Evolutionary conservation across 2,888 invertebrate species (phyloP).

Genomic region (Harpagoxenus sublaevis): DNA sequence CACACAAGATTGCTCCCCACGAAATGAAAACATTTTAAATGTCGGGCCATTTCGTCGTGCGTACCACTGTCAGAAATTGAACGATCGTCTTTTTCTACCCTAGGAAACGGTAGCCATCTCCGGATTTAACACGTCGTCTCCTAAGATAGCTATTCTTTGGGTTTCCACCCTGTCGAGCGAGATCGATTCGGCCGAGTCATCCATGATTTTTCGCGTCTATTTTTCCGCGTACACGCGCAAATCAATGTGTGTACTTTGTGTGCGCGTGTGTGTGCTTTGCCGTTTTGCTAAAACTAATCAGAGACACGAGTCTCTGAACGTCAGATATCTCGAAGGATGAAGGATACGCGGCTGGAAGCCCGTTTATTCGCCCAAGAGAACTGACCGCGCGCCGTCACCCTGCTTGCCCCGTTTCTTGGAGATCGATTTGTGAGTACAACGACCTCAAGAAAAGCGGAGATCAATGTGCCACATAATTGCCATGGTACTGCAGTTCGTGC

Average conservation of each 20-base stretch:
- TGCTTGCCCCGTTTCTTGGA: slow-evolving; percentile 65
- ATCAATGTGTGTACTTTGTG: not conserved
- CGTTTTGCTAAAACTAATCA: not conserved
- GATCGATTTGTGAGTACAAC: slow-evolving; percentile 82
- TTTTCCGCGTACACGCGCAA: slow-evolving; percentile 11
- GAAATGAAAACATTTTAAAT: slow-evolving; percentile 32
- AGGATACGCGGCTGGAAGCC: not conserved
- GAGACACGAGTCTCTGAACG: not conserved
- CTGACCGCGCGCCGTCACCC: not conserved
- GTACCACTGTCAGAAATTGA: slow-evolving; percentile 31
- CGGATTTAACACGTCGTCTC: slow-evolving; percentile 24
- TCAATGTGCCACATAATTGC: slow-evolving; percentile 8
- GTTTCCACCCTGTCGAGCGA: slow-evolving; percentile 17
- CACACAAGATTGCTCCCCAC: not conserved
- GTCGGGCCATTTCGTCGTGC: not conserved
- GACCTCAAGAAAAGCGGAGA: slow-evolving; percentile 75
- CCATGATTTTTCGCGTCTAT: slow-evolving; percentile 9
- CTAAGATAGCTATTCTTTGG: slow-evolving; percentile 30
- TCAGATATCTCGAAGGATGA: not conserved
- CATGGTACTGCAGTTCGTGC: not conserved
- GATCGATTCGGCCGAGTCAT: slow-evolving; percentile 31
- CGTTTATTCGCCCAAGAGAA: slow-evolving; percentile 17
- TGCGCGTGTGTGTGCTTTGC: not conserved
- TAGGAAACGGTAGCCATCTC: slow-evolving; percentile 7
- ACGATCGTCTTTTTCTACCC: not conserved